Percentiles rank a stretch among this genome's conserved stretches.
phyloP scores from a whole-genome alignment of 1,140 invertebrate species.

The Phenacoccus solenopsis region DNA sequence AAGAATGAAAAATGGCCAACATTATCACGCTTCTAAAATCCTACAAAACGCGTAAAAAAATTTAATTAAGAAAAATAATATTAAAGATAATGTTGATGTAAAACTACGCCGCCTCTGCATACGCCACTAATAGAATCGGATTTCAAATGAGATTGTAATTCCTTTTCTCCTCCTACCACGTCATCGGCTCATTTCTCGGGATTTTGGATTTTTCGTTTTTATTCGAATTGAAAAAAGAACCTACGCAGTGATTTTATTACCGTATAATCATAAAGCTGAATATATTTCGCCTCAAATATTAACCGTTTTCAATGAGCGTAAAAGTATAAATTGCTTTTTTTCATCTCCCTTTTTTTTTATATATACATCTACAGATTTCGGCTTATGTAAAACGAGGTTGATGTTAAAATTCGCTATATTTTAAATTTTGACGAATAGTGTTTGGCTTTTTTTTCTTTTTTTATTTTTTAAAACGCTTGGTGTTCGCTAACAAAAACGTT shows the following conservation, averaged over 20 bases:
- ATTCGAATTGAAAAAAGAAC: not conserved
- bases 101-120: not conserved
- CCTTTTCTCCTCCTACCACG: not conserved
- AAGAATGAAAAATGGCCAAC: not conserved
- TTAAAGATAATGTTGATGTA: slow-evolving; percentile 3
- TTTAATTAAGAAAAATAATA: slow-evolving; percentile 4
- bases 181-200: not conserved
- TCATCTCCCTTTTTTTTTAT: not conserved
- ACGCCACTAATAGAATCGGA: not conserved
- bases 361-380: not conserved
- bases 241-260: not conserved
- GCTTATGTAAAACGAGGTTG: not conserved
- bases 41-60: slow-evolving; percentile 2
- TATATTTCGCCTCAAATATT: not conserved
- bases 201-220: no score
- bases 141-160: not conserved
- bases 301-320: not conserved
- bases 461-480: not conserved
- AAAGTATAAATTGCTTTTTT: not conserved
- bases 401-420: not conserved
- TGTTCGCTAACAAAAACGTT: not conserved
- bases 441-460: not conserved
- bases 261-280: not conserved
- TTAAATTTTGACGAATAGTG: not conserved
- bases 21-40: not conserved